phyloP scores from a whole-genome alignment of 2,888 invertebrate species.

The Diaprepes abbreviatus region DNA sequence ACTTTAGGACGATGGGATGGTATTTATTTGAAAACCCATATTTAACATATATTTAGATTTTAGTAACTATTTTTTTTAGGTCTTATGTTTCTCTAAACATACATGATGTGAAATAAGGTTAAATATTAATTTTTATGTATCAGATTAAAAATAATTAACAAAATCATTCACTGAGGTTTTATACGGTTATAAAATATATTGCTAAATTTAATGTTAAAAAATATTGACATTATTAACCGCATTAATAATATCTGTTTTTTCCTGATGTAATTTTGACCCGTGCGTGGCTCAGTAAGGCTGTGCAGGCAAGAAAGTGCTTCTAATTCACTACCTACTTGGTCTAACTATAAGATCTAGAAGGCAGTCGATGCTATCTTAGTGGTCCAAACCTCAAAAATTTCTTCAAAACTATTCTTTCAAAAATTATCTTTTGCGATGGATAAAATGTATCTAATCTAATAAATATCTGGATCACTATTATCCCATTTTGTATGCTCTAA shows the following conservation, averaged over 20 bases:
- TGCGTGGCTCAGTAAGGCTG: slow-evolving; percentile 68
- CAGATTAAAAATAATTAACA: not conserved
- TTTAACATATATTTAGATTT: not conserved
- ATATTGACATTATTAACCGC: not conserved
- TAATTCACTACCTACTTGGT: slow-evolving; percentile 47
- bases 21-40: not conserved
- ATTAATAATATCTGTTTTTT: slow-evolving; percentile 30
- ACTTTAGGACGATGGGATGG: too few species aligned
- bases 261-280: slow-evolving; percentile 58
- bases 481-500: slow-evolving; percentile 66
- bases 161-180: not conserved
- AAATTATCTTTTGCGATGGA: not conserved
- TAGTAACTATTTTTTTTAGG: not conserved
- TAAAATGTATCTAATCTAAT: slow-evolving; percentile 18
- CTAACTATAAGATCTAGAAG: slow-evolving; percentile 54
- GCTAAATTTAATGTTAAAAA: too few species aligned
- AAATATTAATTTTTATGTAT: slow-evolving; percentile 1
- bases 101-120: slow-evolving; percentile 42
- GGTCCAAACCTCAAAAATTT: slow-evolving; percentile 54
- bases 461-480: slow-evolving; percentile 53
- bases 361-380: slow-evolving; percentile 57
- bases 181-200: not conserved
- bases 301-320: slow-evolving; percentile 66
- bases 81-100: slow-evolving; percentile 31
- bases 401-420: slow-evolving; percentile 22